Conservation (phyloP, 2,888 invertebrate species). For the Hirtodrosophila confusa region DNA sequence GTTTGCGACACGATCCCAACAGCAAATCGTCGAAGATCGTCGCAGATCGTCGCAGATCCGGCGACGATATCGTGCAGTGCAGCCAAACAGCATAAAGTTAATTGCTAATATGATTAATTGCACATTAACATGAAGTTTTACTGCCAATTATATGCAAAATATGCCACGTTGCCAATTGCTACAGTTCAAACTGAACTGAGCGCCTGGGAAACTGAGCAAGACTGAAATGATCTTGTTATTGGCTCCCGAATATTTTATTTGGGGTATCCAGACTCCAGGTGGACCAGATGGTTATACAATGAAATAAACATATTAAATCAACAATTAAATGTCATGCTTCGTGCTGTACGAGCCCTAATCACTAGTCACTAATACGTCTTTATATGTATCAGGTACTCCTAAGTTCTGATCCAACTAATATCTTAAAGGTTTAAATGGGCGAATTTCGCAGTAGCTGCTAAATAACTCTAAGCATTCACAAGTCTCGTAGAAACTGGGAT, state of each 20-base stretch:
- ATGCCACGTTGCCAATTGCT: constrained; percentile 67
- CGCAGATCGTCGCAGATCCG: constrained; percentile 50
- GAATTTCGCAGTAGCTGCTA: constrained; percentile 14
- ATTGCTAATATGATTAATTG: constrained; percentile 83
- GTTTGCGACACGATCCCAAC: constrained; percentile 67
- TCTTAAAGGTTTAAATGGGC: neutral
- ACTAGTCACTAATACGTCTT: no score
- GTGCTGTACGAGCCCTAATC: no score
- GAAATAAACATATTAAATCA: no score
- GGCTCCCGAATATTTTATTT: no score
- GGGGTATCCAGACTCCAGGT: no score
- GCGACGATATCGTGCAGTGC: constrained; percentile 78
- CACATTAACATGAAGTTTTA: constrained; percentile 83
- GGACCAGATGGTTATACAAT: no score
- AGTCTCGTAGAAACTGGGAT: neutral
- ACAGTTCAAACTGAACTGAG: constrained; percentile 39
- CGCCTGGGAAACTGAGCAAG: constrained; percentile 52
- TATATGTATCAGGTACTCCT: neutral
- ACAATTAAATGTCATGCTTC: no score
- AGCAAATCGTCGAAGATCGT: constrained; percentile 1
- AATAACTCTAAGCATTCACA: constrained; percentile 1
- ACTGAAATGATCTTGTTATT: constrained; percentile 2
- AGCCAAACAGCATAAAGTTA: constrained; percentile 78
- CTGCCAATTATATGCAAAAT: constrained; percentile 82
- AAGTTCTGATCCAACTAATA: neutral